phyloP scores from a whole-genome alignment of 2,888 invertebrate genomes.

The Crossocerus cetratus region DNA sequence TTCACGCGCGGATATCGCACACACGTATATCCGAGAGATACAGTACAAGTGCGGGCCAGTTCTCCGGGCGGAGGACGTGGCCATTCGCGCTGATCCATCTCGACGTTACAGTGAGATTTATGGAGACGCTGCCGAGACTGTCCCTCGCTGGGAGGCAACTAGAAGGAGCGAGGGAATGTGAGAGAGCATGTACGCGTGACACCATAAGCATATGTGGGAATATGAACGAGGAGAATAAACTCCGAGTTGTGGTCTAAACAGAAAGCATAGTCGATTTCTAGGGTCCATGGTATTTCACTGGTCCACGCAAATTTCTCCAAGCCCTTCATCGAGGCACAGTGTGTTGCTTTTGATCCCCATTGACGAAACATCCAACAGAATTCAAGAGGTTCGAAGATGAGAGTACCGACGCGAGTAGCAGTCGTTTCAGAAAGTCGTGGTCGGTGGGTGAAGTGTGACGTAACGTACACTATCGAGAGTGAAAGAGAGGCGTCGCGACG shows the following conservation, averaged over 20 bases:
- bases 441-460: neutral
- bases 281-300: slow-evolving; percentile 3
- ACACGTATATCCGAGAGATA: slow-evolving; percentile 32
- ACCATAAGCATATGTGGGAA: slow-evolving; percentile 23
- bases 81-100: slow-evolving; percentile 75
- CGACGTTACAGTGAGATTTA: slow-evolving; percentile 76
- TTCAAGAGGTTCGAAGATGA: neutral
- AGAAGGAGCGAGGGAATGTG: slow-evolving; percentile 11
- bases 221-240: slow-evolving; percentile 18
- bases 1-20: slow-evolving; percentile 24
- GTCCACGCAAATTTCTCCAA: neutral
- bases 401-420: neutral
- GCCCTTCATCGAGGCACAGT: neutral
- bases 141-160: neutral
- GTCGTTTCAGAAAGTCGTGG: neutral
- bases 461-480: neutral
- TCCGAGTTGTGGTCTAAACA: neutral
- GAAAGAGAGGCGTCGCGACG: neutral
- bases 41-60: slow-evolving; percentile 42
- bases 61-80: slow-evolving; percentile 65
- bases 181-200: slow-evolving; percentile 17
- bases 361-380: neutral
- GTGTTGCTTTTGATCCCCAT: neutral
- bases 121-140: slow-evolving; percentile 66
- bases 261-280: slow-evolving; percentile 39